Evolutionary conservation across 1,140 invertebrate genomes (phyloP).

Genomic region (Phocides pigmalion): DNA sequence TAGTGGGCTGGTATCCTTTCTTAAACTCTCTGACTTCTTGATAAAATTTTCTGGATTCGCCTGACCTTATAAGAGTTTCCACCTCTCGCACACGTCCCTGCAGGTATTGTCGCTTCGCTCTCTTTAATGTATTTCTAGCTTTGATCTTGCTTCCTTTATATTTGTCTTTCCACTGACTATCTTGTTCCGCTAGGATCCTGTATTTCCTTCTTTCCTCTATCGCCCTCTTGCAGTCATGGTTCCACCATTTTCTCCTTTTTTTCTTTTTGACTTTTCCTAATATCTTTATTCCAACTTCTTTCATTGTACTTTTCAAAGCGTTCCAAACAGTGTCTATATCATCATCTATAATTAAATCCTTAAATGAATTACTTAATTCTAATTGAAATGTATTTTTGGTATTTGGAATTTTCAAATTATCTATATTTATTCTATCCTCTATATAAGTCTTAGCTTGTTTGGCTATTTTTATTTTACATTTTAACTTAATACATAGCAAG

Average conservation of each 20-base stretch:
- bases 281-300: not conserved
- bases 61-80: not conserved
- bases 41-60: not conserved
- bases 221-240: not conserved
- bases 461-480: conserved; percentile 22
- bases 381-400: not conserved
- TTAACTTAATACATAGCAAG: conserved; percentile 27
- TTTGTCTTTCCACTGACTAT: not conserved
- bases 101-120: not conserved
- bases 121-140: not conserved
- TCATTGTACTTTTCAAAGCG: not conserved
- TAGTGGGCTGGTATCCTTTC: not conserved
- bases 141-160: not conserved
- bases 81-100: not conserved
- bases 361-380: conserved; percentile 7
- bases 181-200: not conserved
- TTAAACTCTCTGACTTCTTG: not conserved
- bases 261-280: not conserved
- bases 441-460: not conserved
- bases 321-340: not conserved
- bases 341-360: not conserved
- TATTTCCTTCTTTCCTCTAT: not conserved
- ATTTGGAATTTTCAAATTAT: not conserved
- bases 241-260: not conserved
- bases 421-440: not conserved